Conservation (phyloP, 2,888 invertebrate species). For the Barypeithes pellucidus region DNA sequence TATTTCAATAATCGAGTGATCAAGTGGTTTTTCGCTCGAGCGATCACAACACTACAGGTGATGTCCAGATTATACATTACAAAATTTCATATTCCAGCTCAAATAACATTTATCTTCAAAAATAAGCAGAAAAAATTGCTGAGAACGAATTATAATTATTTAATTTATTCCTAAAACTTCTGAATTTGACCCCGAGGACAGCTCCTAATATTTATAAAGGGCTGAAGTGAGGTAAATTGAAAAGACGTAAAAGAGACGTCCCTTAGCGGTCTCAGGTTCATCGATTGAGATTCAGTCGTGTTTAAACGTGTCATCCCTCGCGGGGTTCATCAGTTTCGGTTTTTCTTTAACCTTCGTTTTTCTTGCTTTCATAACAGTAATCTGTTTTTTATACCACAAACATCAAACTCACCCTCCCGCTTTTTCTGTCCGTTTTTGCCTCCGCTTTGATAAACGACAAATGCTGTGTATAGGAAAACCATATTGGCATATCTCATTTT, state of each 20-base stretch:
- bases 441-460: slow-evolving; percentile 41
- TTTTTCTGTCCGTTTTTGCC: slow-evolving; percentile 32
- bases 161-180: slow-evolving; percentile 13
- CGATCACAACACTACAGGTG: too few relatives aligned
- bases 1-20: too few relatives aligned
- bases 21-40: too few relatives aligned
- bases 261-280: slow-evolving; percentile 47
- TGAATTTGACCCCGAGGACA: slow-evolving; percentile 18
- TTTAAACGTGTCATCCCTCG: slow-evolving; percentile 61
- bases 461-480: slow-evolving; percentile 45
- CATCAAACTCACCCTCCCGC: slow-evolving; percentile 57
- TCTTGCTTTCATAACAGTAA: slow-evolving; percentile 62
- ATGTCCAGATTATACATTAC: too few relatives aligned
- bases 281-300: slow-evolving; percentile 59
- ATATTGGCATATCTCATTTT: slow-evolving; percentile 47
- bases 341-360: slow-evolving; percentile 61
- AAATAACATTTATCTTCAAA: not conserved
- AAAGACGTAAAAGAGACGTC: slow-evolving; percentile 31
- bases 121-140: not conserved
- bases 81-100: too few relatives aligned
- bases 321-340: slow-evolving; percentile 62
- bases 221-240: slow-evolving; percentile 11
- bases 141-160: slow-evolving; percentile 1
- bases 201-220: slow-evolving; percentile 25
- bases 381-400: slow-evolving; percentile 61